A percentile compares a stretch with the other conserved stretches of the same genome.
phyloP scores from a whole-genome alignment of 2,888 invertebrate species.

The Synergus japonicus region DNA sequence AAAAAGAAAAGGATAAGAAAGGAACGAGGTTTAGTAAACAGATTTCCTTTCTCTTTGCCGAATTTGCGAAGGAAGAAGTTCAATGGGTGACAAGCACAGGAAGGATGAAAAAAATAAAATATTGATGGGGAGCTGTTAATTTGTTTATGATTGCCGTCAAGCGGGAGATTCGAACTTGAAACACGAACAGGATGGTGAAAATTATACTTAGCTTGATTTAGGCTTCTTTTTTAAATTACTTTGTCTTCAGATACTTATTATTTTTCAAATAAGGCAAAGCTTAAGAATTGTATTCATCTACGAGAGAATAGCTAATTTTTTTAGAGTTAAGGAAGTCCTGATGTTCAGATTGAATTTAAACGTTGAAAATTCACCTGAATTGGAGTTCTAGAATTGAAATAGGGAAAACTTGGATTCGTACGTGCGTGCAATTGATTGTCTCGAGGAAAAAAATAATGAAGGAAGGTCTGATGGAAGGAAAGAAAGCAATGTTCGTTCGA shows the following conservation, averaged over 20 bases:
- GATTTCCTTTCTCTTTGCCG: background rate
- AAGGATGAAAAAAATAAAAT: slow-evolving; percentile 19
- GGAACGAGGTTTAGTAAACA: background rate
- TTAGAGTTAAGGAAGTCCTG: background rate
- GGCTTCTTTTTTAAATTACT: too few relatives aligned
- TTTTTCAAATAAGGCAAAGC: too few relatives aligned
- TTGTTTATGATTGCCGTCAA: background rate
- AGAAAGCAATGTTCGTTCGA: slow-evolving; percentile 19
- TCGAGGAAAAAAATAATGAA: slow-evolving; percentile 48
- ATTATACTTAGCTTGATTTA: background rate
- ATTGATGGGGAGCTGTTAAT: background rate
- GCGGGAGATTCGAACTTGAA: background rate
- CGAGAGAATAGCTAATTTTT: background rate
- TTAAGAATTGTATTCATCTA: too few relatives aligned
- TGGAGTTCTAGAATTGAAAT: slow-evolving; percentile 50
- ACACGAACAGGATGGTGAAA: slow-evolving; percentile 25
- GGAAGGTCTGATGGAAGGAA: slow-evolving; percentile 34
- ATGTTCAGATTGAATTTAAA: background rate
- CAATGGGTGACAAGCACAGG: slow-evolving; percentile 19
- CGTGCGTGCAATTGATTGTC: slow-evolving; percentile 59
- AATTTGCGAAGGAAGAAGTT: background rate
- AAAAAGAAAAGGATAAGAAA: background rate
- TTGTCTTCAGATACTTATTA: too few relatives aligned
- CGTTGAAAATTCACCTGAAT: background rate
- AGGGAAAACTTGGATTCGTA: slow-evolving; percentile 62